Base-by-base conservation (phyloP, 2,888 invertebrate species). In the Drosophila bunnanda region DNA sequence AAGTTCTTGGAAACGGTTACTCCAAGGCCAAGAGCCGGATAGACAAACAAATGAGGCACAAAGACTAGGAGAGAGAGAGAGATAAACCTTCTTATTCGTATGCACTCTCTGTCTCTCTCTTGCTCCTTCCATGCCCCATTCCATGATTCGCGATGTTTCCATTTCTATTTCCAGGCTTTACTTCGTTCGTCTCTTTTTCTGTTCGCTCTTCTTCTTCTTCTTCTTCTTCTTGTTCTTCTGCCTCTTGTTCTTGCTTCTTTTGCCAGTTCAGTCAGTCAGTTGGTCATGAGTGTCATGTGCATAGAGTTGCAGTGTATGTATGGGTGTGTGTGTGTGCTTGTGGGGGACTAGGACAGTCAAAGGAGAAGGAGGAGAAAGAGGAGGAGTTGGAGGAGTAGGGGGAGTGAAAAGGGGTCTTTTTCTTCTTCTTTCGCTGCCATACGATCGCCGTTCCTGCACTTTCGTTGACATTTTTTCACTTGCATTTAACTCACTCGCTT, bases 281-380 rank as follows among this genome's bases (percentile, higher is more conserved):
- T 90, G 91, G 91, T 90, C 91, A 91, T 89, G 86, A 86, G 90
- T 84, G 80, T 84, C 85, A 82, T 80, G 78, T 74, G 73, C 77
- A 76, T 81, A 65, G 72, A 72, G 64, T 60, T 53, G 73, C 61
- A 17, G 9, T 39, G 20, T 46, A 48, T 15, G 8, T 32, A 7
- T 39, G 13, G 52, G 68, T 59, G 25, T 38, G 20, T 39, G 9
- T 41, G 52, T 53, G 36, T 53, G 17, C 53, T 54, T 55, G 53
- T 28, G 46, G 28, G 36, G 56, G 34, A 56, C 41, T 57, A 60
- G 52, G 56, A 39, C 53, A 60, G 43, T 8, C 59, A 22, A 39
- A n/a, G 12, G 30, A n/a, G 53, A 48, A 17, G 20, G 15, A 48
- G 32, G 30, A 17, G 48, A 1, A 43, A 22, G 6, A 22, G 41